Evolutionary conservation across 2,113 vertebrate species (phyloP).

Genomic region (Lagopus muta): DNA sequence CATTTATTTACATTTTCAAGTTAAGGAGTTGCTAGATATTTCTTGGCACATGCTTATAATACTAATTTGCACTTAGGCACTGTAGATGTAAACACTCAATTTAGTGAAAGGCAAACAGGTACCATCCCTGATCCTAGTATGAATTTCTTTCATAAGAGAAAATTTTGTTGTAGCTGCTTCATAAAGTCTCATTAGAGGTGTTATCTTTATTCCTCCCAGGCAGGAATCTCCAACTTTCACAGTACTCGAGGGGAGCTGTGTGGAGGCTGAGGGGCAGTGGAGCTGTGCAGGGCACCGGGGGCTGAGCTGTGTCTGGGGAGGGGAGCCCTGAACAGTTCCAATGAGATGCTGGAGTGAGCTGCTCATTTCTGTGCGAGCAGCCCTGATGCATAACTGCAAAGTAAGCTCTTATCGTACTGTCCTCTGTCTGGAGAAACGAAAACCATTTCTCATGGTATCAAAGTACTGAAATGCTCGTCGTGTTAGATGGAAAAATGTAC

Average conservation of each 20-base stretch:
- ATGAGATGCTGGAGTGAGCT: neutral
- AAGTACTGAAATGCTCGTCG: neutral
- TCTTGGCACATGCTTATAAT: neutral
- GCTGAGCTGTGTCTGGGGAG: no score
- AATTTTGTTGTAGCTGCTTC: neutral
- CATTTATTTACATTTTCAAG: neutral
- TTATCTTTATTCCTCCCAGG: neutral
- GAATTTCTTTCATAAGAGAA: neutral
- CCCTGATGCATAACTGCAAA: neutral
- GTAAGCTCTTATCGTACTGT: neutral
- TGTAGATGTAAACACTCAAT: neutral
- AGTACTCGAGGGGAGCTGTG: accelerated
- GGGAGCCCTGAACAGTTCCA: neutral
- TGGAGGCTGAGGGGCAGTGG: no score
- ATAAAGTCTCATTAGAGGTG: neutral
- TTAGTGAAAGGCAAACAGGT: neutral
- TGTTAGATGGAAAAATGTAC: neutral
- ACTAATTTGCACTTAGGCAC: neutral
- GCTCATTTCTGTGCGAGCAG: neutral
- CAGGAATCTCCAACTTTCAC: neutral
- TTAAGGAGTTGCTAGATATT: neutral
- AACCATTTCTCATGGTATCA: neutral
- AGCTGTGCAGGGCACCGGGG: accelerated
- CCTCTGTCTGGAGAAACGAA: neutral
- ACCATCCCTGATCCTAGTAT: neutral